Conservation (phyloP, 2,113 vertebrate species). For the Hipposideros armiger region DNA sequence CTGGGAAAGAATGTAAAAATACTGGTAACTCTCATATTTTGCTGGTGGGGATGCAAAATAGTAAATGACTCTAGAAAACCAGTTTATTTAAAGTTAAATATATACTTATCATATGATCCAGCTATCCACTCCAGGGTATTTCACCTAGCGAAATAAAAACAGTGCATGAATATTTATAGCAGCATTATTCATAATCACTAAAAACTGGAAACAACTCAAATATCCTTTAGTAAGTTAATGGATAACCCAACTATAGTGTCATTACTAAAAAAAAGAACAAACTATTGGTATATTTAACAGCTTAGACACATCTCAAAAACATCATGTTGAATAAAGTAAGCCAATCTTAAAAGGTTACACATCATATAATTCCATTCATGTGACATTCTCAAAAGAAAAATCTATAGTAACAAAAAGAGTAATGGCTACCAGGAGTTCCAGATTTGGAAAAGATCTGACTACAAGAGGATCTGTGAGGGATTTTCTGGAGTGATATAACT, state of each 20-base stretch:
- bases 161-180: not conserved
- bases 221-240: not conserved
- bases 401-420: not conserved
- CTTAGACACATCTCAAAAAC: not conserved
- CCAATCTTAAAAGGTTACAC: conserved; percentile 8
- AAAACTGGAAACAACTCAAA: not conserved
- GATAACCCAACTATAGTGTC: not conserved
- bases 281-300: not conserved
- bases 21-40: not conserved
- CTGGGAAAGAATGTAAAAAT: not conserved
- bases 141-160: conserved; percentile 1
- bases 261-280: conserved; percentile 25
- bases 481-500: not conserved
- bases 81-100: not conserved
- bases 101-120: not conserved
- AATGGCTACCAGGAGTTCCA: not conserved
- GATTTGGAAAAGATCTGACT: not conserved
- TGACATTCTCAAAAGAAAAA: conserved; percentile 35
- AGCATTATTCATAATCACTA: not conserved
- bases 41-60: not conserved
- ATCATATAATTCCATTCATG: not conserved
- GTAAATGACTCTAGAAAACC: not conserved
- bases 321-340: conserved; percentile 4
- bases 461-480: not conserved
- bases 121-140: not conserved